A percentile compares a stretch with the other conserved stretches of the same genome.
phyloP scores from a whole-genome alignment of 2,113 vertebrate genomes.

The Corythaeola cristata region DNA sequence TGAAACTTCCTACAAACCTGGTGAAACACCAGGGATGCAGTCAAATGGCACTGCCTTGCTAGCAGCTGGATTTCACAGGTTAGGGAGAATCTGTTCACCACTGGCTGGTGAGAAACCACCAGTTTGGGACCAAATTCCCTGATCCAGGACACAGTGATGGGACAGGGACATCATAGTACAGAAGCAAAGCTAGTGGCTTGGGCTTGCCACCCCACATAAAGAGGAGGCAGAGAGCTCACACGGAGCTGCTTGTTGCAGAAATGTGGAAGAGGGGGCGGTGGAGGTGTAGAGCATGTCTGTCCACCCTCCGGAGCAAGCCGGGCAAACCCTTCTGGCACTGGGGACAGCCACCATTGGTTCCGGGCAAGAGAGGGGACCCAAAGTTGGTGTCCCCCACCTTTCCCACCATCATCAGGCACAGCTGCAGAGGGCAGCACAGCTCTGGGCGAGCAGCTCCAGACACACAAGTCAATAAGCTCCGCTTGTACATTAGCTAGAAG shows the following conservation, averaged over 20 bases:
- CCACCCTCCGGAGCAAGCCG: neutral
- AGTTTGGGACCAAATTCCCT: neutral
- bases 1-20: neutral
- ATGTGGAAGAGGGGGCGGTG: neutral
- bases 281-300: neutral
- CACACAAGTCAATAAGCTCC: neutral
- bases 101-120: neutral
- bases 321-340: neutral
- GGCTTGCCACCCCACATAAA: neutral
- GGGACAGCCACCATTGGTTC: neutral
- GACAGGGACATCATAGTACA: neutral
- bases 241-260: neutral
- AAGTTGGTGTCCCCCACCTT: neutral
- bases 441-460: neutral
- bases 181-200: neutral
- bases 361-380: neutral
- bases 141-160: neutral
- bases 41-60: neutral
- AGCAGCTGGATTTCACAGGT: neutral
- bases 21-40: neutral
- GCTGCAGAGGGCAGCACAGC: neutral
- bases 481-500: fast-evolving
- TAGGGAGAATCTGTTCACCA: neutral
- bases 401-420: neutral
- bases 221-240: neutral